These are phyloP conservation scores for Apocrypta bakeri DNA, from an alignment of 1,140 invertebrate genomes.

Conservation along the genomic window DNA sequence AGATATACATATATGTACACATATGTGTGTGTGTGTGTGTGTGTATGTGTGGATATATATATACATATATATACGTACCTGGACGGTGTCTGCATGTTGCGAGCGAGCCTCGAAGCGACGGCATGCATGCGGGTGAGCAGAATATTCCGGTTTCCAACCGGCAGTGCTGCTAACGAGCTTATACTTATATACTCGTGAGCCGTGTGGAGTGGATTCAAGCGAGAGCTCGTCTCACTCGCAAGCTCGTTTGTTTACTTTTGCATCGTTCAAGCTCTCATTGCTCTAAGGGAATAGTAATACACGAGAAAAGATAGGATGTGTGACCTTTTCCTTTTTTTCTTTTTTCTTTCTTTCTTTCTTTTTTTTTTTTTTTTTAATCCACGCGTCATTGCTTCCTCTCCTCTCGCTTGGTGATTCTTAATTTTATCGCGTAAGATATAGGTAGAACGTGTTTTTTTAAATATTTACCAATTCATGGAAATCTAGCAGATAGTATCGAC, in stretches of 20 bases:
- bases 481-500: no score
- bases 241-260: constrained; percentile 31
- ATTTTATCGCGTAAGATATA: no score
- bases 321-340: no score
- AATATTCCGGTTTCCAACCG: constrained; percentile 17
- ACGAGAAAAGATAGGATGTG: no score
- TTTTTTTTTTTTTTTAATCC: no score
- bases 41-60: neutral
- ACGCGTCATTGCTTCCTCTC: no score
- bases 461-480: no score
- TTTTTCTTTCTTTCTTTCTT: no score
- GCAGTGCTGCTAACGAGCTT: neutral
- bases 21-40: neutral
- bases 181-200: neutral
- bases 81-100: neutral
- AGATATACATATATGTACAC: no score
- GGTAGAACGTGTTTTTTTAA: no score
- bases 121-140: neutral
- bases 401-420: no score
- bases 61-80: neutral
- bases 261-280: neutral
- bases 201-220: neutral
- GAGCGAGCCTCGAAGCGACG: neutral
- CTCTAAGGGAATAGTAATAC: no score
- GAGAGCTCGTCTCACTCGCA: neutral